Evolutionary conservation across 2,888 invertebrate genomes (phyloP).

Genomic region (Philaethria dido): DNA sequence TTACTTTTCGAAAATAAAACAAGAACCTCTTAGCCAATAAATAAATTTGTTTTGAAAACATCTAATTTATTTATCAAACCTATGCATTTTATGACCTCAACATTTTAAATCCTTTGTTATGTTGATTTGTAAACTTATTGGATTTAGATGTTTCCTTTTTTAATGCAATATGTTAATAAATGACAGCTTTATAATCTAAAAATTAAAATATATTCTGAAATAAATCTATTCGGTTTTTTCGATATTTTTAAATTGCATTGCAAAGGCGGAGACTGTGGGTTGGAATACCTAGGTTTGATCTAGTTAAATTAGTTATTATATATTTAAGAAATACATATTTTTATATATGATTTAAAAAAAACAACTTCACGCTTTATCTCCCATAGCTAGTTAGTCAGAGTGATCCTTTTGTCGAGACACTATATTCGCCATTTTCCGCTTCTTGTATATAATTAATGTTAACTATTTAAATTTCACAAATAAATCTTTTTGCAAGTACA

Average conservation of each 20-base stretch:
- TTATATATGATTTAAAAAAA: no score
- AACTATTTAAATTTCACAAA: background rate
- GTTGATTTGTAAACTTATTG: slow-evolving; percentile 5
- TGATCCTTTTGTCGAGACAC: no score
- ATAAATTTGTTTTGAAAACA: slow-evolving; percentile 8
- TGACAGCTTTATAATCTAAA: background rate
- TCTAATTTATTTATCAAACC: slow-evolving; percentile 18
- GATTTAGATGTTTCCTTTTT: slow-evolving; percentile 24
- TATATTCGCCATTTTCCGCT: no score
- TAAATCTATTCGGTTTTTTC: background rate
- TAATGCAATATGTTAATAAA: slow-evolving; percentile 19
- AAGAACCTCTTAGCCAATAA: background rate
- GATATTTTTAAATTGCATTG: background rate
- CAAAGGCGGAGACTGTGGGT: background rate
- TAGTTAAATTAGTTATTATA: no score
- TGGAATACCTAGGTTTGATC: background rate
- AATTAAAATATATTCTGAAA: background rate
- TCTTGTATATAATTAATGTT: background rate
- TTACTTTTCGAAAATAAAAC: background rate
- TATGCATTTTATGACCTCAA: slow-evolving; percentile 21
- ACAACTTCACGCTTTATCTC: no score
- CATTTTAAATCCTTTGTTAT: slow-evolving; percentile 23
- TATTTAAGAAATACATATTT: no score
- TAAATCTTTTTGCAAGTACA: slow-evolving; percentile 8
- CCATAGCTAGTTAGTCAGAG: no score